phyloP scores from a whole-genome alignment of 1,140 invertebrate species.

The Drusus annulatus region DNA sequence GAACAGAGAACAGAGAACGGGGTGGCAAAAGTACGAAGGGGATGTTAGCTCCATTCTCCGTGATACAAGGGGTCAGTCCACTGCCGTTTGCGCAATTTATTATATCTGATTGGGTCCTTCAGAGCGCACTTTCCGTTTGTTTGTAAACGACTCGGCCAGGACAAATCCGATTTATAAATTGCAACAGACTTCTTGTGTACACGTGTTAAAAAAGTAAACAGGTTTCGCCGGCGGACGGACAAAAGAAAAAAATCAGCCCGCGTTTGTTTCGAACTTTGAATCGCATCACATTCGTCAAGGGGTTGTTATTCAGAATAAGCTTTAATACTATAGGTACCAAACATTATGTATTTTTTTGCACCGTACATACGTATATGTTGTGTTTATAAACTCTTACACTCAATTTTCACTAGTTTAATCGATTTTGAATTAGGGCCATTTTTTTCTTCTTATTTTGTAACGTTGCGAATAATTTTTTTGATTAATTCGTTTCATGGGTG shows the following conservation, averaged over 20 bases:
- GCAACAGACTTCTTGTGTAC: conserved; percentile 46
- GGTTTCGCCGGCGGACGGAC: neutral
- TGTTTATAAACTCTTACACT: too few species aligned
- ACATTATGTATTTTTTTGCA: too few species aligned
- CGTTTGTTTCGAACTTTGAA: too few species aligned
- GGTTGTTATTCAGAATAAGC: too few species aligned
- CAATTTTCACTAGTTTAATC: too few species aligned
- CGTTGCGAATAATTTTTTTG: too few species aligned
- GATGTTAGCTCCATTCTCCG: neutral
- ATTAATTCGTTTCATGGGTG: too few species aligned
- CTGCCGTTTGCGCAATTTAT: conserved; percentile 55
- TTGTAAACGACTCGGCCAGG: conserved; percentile 38
- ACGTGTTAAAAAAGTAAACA: conserved; percentile 14
- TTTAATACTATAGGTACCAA: too few species aligned
- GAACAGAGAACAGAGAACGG: neutral
- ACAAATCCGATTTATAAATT: conserved; percentile 53
- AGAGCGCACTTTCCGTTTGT: conserved; percentile 38
- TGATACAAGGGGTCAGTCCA: conserved; percentile 42
- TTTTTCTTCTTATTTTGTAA: too few species aligned
- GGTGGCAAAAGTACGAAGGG: conserved; percentile 9
- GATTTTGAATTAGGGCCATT: too few species aligned
- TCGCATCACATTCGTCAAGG: too few species aligned
- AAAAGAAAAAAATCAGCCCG: neutral
- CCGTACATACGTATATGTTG: too few species aligned
- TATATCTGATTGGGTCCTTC: conserved; percentile 55